A percentile compares a stretch with the other conserved stretches of the same genome.
Conservation (phyloP, 2,888 invertebrate species). For the Xestia xanthographa region DNA sequence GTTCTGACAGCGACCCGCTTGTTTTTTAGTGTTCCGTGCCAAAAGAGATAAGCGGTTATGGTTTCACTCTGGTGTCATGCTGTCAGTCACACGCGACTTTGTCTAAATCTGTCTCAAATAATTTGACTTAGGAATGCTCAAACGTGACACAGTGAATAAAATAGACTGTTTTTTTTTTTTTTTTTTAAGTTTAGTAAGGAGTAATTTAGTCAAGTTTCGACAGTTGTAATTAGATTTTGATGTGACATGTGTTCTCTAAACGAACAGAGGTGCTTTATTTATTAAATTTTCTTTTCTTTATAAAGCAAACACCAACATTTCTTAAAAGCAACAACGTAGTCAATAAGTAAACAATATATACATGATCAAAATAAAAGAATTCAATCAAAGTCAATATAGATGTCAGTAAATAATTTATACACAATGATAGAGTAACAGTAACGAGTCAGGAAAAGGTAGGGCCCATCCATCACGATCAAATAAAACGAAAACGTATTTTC, state of each 20-base stretch:
- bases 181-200: too few species aligned
- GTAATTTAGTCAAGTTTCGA: not conserved
- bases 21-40: conserved; percentile 2
- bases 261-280: not conserved
- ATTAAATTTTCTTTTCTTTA: not conserved
- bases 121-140: not conserved
- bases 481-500: conserved; percentile 24
- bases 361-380: conserved; percentile 26
- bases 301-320: not conserved
- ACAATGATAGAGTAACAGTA: conserved; percentile 25
- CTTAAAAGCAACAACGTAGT: not conserved
- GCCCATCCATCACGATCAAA: conserved; percentile 42
- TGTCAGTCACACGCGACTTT: conserved; percentile 3
- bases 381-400: conserved; percentile 22
- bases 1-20: not conserved
- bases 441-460: conserved; percentile 27
- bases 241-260: not conserved
- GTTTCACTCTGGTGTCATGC: conserved; percentile 9
- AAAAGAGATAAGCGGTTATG: not conserved
- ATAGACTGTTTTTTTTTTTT: not conserved
- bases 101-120: not conserved
- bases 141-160: not conserved
- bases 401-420: conserved; percentile 20
- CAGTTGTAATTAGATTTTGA: not conserved
- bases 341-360: not conserved